Base-by-base conservation (phyloP, 2,113 vertebrate genomes). In the Lophochroa leadbeateri region DNA sequence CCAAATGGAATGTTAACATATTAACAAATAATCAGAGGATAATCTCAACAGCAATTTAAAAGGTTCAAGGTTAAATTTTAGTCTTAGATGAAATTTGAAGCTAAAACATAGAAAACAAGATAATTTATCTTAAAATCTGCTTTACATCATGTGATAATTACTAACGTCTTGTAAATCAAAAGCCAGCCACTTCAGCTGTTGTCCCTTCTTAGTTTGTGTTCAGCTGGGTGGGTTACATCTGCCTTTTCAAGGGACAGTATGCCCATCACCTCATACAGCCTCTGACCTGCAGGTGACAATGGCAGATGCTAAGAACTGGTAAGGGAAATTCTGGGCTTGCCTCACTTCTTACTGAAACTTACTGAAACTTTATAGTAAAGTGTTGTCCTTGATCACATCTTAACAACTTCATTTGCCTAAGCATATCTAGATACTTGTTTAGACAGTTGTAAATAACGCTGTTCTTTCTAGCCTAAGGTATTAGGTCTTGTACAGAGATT, bases 271-370 rank as follows among this genome's bases (percentile, higher is more conserved):
- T 75, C 61, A 10, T 15, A 9, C 24, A 44, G 53, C 69, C 11
- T 33, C 61, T 57, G n/a, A 58, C 29, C 31, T 82, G 39, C 0
- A 0, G 41, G 23, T 47, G 39, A 7, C 13, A 21, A 7, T 12
- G 41, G 14, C 14, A 37, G 47, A 19, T 39, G 39, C 67, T 39
- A 24, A 86, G 78, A 78, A 24, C 19, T 43, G 27, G 21, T 43
- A 53, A 60, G 25, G 52, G 70, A 78, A n/a, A 18, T 47, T 25
- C 31, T 65, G 35, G 31, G 55, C 44, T 67, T 27, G 10, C 41
- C 55, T 65, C 19, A 4, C 16, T 35, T 50, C 67, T 58, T 58
- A n/a, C 33, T 58, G 33, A 14, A 57, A 23, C 55, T 57, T 57
- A 3, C 21, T 27, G 7, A 53, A 90, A 23, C 39, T 53, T 5